Conservation (phyloP, 1,140 invertebrate species). For the Asbolus verrucosus region DNA sequence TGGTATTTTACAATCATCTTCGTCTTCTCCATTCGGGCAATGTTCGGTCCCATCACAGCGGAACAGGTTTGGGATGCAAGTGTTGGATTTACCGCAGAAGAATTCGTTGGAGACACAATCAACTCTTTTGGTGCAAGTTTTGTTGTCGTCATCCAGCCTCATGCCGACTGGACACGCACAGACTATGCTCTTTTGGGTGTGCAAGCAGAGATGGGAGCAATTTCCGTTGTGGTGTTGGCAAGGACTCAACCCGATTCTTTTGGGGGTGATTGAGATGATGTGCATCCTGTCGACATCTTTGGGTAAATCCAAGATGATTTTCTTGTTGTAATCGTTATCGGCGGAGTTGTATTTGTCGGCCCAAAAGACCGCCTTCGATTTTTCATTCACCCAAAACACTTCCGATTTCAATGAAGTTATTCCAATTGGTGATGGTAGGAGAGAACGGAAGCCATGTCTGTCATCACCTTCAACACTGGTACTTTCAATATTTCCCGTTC, state of each 20-base stretch:
- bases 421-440: constrained; percentile 65
- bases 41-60: constrained; percentile 79
- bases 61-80: constrained; percentile 73
- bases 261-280: constrained; percentile 53
- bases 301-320: constrained; percentile 59
- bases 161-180: constrained; percentile 74
- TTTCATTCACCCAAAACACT: constrained; percentile 73
- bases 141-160: constrained; percentile 66
- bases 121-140: constrained; percentile 67
- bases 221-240: constrained; percentile 75
- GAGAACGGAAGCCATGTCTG: constrained; percentile 64
- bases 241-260: constrained; percentile 65
- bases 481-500: constrained; percentile 69
- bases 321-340: constrained; percentile 63
- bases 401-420: constrained; percentile 70
- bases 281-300: constrained; percentile 56
- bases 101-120: constrained; percentile 68
- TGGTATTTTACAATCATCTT: constrained; percentile 69
- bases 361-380: constrained; percentile 70
- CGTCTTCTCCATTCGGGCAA: constrained; percentile 77
- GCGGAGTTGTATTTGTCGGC: constrained; percentile 67
- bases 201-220: constrained; percentile 80
- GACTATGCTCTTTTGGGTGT: constrained; percentile 56
- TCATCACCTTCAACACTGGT: constrained; percentile 66
- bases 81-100: constrained; percentile 71